A percentile compares a stretch with the other conserved stretches of the same genome.
Conservation (phyloP, 2,113 vertebrate species). For the Caloenas nicobarica region DNA sequence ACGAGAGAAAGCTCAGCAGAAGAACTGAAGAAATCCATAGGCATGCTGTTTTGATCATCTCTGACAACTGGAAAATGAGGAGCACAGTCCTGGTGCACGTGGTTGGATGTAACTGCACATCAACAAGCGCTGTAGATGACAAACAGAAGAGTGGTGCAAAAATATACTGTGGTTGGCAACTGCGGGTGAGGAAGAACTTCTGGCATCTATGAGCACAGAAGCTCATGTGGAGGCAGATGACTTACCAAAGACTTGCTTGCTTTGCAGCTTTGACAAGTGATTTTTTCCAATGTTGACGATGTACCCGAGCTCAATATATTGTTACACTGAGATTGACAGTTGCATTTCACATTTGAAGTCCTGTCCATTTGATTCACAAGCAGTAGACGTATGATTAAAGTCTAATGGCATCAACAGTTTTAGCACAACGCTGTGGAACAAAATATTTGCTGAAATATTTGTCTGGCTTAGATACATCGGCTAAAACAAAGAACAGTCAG, state of each 20-base stretch:
- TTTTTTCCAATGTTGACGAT: neutral
- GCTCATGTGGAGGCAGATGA: conserved; percentile 6
- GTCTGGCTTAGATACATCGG: neutral
- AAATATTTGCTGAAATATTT: neutral
- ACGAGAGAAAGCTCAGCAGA: no score
- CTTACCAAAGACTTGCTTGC: conserved; percentile 18
- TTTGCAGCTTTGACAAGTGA: conserved; percentile 22
- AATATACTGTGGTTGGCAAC: conserved; percentile 41
- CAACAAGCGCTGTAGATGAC: neutral
- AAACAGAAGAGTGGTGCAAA: conserved; percentile 24
- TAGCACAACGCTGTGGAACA: neutral
- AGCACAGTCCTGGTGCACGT: neutral
- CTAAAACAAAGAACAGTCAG: neutral
- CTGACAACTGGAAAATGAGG: neutral
- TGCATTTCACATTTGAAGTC: neutral
- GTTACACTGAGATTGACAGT: neutral
- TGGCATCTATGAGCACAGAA: neutral
- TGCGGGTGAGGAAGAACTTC: conserved; percentile 17
- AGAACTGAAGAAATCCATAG: neutral
- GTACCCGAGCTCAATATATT: neutral
- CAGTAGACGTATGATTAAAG: neutral
- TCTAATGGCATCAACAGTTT: neutral
- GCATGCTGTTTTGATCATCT: neutral
- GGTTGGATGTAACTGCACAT: neutral
- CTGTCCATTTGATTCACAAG: neutral